Evolutionary conservation across 2,888 invertebrate genomes (phyloP), one percentile per base, ranked within the genome.

Genomic region (Coleophora deauratella): DNA sequence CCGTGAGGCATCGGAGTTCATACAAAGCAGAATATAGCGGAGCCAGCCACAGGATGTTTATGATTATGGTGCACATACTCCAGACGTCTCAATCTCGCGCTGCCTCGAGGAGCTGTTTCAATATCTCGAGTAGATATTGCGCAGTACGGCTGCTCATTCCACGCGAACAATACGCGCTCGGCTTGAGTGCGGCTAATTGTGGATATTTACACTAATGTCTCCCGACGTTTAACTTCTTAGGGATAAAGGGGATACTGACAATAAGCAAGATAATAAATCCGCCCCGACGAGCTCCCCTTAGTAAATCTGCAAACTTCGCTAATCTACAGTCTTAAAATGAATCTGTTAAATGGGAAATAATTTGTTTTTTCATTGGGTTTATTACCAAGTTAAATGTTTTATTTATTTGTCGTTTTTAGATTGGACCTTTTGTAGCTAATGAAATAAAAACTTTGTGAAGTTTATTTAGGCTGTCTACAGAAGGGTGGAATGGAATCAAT

Each of bases 1-100:
- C 66, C 66, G 67, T 61, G 61, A 68, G 69, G 66, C 68, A 67
- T 59, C 65, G 58, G 71, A 76, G 74, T 67, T 75, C 70, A 67
- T 72, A 21, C 77, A 81, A 79, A 77, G 79, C 69, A 71, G 72
- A 76, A 76, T 79, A 80, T 78, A 75, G 75, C 72, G 66, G 64
- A 59, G 31, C 31, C 8, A 28, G 67, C 64, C 64, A 60, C 72
- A 72, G 77, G 77, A 79, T 79, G 70, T 76, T 80, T 80, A 79
- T 79, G 75, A 79, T 80, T 75, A 78, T 76, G 62, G 75, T 68
- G 63, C 66, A 64, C 66, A 74, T 70, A 67, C 72, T 73, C 65
- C 62, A 66, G 60, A 65, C 64, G 60, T 76, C 73, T 72, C 72
- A 69, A 75, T 77, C 72, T 73, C 74, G 56, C 59, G 59, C 55